Evolutionary conservation across 1,140 invertebrate genomes (phyloP), one percentile per base, ranked within the genome.

Genomic region (Diabrotica undecimpunctata): DNA sequence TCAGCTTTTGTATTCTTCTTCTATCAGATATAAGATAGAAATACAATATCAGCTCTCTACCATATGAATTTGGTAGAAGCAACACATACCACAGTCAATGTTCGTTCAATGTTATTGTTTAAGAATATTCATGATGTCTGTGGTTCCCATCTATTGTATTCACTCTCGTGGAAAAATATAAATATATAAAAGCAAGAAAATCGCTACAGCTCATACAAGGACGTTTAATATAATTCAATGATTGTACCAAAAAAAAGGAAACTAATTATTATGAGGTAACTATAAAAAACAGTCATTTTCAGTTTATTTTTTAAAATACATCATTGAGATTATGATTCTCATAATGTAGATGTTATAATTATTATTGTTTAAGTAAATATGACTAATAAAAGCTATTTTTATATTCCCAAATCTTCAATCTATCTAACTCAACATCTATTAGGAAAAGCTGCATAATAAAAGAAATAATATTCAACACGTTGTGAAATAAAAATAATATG

Each of bases 41-140:
- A 46, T 46, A 46, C 41, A 46, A 46, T 46, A 46, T 46, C 41
- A 46, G 41, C 41, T 46, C 41, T n/a, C 41, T 46, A 46, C 41
- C n/a, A 6, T 46, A 46, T 46, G n/a, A n/a, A 46, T 46, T 46
- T 46, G 8, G 5, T 46, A 4, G 25, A 25, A 25, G 25, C 41
- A 5, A 46, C 41, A 10, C 41, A 46, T 4, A 46, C n/a, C 41
- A 46, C 41, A n/a, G 41, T 46, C 41, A 46, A 46, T 46, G 41
- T 46, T 46, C 41, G 8, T 46, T 46, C 41, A 46, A 46, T 46
- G 41, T 46, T 46, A 46, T 46, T 46, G 41, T 46, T 46, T 46
- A 46, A 46, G 41, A 46, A 46, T 46, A 46, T 46, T n/a, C 41
- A 46, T 46, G 25, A 25, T 25, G 41, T 46, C 41, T 46, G 8